Conservation (phyloP, 2,113 vertebrate genomes). For the Neodon shergylaensis region DNA sequence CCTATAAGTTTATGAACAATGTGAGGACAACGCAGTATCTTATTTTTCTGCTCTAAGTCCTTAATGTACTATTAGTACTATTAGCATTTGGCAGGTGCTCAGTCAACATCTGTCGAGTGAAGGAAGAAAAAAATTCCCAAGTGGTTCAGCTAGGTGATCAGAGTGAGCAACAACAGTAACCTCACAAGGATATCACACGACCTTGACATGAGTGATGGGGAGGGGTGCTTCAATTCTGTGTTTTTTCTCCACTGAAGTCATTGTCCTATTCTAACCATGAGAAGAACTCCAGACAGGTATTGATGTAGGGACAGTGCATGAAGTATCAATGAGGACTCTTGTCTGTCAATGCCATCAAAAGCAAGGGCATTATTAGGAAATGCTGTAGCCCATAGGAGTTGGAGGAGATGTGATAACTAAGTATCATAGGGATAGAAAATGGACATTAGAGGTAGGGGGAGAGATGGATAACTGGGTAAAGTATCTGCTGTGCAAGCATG, state of each 20-base stretch:
- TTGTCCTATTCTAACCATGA: background rate
- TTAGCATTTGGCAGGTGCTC: slow-evolving; percentile 7
- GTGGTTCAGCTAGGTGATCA: background rate
- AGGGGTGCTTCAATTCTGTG: background rate
- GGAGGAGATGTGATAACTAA: background rate
- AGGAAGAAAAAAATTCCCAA: background rate
- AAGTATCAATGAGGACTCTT: background rate
- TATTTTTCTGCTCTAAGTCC: background rate
- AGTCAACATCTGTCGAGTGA: background rate
- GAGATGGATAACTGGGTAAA: background rate
- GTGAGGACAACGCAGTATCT: background rate
- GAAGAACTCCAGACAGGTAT: background rate
- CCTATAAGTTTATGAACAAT: background rate
- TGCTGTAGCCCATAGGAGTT: background rate
- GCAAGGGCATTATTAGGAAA: background rate
- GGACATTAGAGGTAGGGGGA: background rate
- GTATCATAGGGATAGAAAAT: background rate
- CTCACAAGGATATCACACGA: background rate
- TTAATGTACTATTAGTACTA: background rate
- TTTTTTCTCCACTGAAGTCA: background rate
- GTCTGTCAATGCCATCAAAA: slow-evolving; percentile 21
- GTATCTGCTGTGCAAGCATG: background rate
- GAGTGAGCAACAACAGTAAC: background rate
- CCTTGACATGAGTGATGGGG: background rate
- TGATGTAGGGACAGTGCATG: background rate